phyloP scores from a whole-genome alignment of 2,888 invertebrate genomes.

The Venustoraphidia nigricollis region DNA sequence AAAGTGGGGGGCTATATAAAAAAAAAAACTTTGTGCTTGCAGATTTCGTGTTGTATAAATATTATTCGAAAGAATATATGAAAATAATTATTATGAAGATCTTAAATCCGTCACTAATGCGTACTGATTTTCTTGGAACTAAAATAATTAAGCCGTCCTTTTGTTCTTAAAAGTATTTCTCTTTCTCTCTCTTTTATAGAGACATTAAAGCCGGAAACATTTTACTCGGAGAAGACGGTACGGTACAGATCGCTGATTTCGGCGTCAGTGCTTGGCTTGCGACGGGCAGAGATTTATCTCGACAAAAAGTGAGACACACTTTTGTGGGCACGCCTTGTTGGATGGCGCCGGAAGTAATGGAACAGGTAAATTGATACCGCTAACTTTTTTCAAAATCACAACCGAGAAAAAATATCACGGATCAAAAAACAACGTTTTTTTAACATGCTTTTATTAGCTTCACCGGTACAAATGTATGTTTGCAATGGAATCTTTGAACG shows the following conservation, averaged over 20 bases:
- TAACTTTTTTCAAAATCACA: neutral
- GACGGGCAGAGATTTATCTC: conserved; percentile 80
- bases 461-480: no score
- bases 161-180: conserved; percentile 11
- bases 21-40: no score
- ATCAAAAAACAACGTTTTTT: no score
- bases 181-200: conserved; percentile 22
- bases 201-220: conserved; percentile 98
- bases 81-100: no score
- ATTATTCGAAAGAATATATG: no score
- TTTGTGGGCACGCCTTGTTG: conserved; percentile 99
- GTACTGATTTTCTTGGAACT: no score
- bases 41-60: no score
- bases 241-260: conserved; percentile 96
- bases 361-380: conserved; percentile 45
- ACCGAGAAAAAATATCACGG: no score
- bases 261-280: conserved; percentile 97
- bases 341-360: conserved; percentile 99
- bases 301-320: conserved; percentile 91
- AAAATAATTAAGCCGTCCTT: neutral
- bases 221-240: conserved; percentile 88
- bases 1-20: no score
- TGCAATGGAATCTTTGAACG: no score
- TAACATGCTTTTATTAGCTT: no score
- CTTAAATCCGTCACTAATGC: no score